Conservation (phyloP, 2,113 vertebrate genomes). For the Gallinago media region DNA sequence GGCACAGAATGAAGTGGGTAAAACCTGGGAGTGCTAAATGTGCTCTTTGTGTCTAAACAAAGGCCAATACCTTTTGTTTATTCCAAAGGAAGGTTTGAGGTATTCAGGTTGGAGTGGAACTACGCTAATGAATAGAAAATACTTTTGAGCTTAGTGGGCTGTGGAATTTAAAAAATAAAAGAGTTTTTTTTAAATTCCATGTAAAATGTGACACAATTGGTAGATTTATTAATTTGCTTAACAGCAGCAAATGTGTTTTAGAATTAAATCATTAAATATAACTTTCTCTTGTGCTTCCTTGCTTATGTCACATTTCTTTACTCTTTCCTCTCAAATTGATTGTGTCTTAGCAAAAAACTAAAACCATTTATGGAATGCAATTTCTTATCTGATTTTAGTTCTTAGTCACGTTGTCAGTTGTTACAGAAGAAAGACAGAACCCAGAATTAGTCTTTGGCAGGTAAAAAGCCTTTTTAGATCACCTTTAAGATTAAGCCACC, state of each 20-base stretch:
- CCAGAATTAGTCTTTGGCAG: constrained; percentile 48
- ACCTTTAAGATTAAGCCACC: constrained; percentile 58
- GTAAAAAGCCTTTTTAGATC: constrained; percentile 66
- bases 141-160: background rate
- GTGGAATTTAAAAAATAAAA: background rate
- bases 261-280: background rate
- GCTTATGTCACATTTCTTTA: background rate
- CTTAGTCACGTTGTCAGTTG: constrained; percentile 38
- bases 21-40: background rate
- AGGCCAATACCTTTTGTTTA: background rate
- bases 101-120: background rate
- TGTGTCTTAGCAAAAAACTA: constrained; percentile 12
- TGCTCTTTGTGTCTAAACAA: background rate
- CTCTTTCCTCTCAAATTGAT: background rate
- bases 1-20: accelerated
- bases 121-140: background rate
- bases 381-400: constrained; percentile 59
- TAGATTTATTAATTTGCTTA: background rate
- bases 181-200: background rate
- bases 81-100: background rate
- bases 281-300: background rate
- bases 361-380: constrained; percentile 61
- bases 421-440: constrained; percentile 58
- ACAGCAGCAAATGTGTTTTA: background rate
- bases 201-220: background rate